Base-by-base conservation (phyloP, 2,797 vertebrate species). In the Typhlichthys eigenmanni region DNA sequence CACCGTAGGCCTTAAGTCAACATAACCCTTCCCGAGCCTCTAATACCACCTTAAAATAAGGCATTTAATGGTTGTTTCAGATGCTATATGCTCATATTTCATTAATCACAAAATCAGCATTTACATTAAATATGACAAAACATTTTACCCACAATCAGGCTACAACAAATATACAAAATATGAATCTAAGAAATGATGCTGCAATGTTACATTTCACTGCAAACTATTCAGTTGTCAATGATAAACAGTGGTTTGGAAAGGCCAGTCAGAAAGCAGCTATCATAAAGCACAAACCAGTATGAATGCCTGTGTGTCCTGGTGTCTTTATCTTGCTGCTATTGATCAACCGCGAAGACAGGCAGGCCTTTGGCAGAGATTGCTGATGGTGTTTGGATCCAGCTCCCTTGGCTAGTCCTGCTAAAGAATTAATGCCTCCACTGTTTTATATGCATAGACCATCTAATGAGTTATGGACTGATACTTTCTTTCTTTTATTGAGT, bases 241-340 rank as follows among this genome's bases (percentile, higher is more conserved):
- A 85, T 81, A 64, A 84, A 70, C 34, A 64, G 60, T 65, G 69
- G 76, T 84, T 14, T 74, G 67, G 58, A 58, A 81, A 75, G 68
- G 74, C 76, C 72, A 68, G 56, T 47, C n/a, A 74, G 73, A 86
- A 85, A 77, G 78, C 56, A 69, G 60, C 56, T 66, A 75, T 69
- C 3, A 46, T 71, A 67, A 47, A 48, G 49, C 19, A 60, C 79
- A 75, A 82, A 81, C 73, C 55, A 62, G 76, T 55, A 3, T 54
- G 24, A 32, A 29, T 13, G 29, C 13, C 53, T 29, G 53, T 32
- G 58, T 53, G 55, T 79, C 65, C 64, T 58, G 73, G 72, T 76
- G 74, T 82, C 85, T 86, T 81, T 82, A 89, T 85, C 71, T 79
- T 58, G 24, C 69, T 7, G 52, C 77, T 68, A 83, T 81, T 84